Evolutionary conservation across 2,888 invertebrate species (phyloP).

Genomic region (Melanostoma scalare): DNA sequence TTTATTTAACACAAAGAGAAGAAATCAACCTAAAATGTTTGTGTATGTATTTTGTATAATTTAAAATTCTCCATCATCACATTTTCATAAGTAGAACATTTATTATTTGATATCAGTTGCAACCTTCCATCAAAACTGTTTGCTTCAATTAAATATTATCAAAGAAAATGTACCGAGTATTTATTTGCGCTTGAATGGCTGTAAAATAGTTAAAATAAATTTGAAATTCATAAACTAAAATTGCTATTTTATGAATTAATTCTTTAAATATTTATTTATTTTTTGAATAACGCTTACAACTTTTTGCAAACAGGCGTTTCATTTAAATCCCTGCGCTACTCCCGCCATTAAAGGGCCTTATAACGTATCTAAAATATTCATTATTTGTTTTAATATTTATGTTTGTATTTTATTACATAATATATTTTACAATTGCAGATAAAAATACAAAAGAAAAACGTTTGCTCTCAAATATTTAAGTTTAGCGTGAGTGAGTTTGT

Average conservation of each 20-base stretch:
- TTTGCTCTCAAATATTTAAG: slow-evolving; percentile 43
- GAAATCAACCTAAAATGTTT: slow-evolving; percentile 12
- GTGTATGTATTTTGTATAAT: slow-evolving; percentile 7
- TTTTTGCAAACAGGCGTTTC: slow-evolving; percentile 48
- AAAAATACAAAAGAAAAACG: slow-evolving; percentile 63
- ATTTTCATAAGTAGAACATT: slow-evolving; percentile 61
- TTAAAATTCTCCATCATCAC: slow-evolving; percentile 50
- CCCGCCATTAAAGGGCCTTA: slow-evolving; percentile 70
- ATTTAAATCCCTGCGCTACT: slow-evolving; percentile 40
- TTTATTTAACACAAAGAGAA: slow-evolving; percentile 36
- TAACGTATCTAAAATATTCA: slow-evolving; percentile 71
- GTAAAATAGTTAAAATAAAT: slow-evolving; percentile 12
- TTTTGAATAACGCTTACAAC: slow-evolving; percentile 58
- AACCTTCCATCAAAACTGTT: slow-evolving; percentile 44
- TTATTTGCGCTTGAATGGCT: slow-evolving; percentile 39
- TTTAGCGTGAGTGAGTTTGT: slow-evolving; percentile 48
- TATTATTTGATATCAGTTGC: slow-evolving; percentile 41
- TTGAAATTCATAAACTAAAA: slow-evolving; percentile 45
- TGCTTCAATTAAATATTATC: neutral
- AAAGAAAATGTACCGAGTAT: slow-evolving; percentile 3
- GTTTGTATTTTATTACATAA: slow-evolving; percentile 34
- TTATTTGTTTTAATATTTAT: slow-evolving; percentile 30
- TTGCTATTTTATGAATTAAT: slow-evolving; percentile 27
- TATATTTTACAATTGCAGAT: slow-evolving; percentile 71
- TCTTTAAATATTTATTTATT: slow-evolving; percentile 30